These are phyloP conservation scores for Apeltes quadracus DNA, from an alignment of 2,113 vertebrate species.

Conservation along the genomic window DNA sequence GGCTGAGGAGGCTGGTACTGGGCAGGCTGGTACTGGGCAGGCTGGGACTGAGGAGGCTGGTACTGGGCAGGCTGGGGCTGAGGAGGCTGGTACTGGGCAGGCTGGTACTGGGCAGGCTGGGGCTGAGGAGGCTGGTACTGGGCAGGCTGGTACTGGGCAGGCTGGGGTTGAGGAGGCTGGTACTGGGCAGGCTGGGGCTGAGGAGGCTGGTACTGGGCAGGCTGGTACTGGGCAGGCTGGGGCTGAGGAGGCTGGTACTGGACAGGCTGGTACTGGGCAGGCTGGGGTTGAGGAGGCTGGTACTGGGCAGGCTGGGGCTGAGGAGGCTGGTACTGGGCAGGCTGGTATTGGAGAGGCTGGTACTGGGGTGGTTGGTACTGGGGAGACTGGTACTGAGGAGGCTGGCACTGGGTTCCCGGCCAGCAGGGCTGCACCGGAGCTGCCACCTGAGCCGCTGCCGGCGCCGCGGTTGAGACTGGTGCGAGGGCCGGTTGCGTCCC, in stretches of 20 bases:
- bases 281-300: slow-evolving; percentile 38
- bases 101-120: no score
- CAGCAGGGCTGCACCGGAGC: slow-evolving; percentile 54
- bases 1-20: not conserved
- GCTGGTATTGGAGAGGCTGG: slow-evolving; percentile 39
- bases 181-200: slow-evolving; percentile 46
- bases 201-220: slow-evolving; percentile 17
- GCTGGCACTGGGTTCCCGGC: slow-evolving; percentile 59
- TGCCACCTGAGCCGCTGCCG: slow-evolving; percentile 21
- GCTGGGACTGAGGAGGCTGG: not conserved
- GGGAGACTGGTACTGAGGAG: not conserved
- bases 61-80: no score
- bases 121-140: not conserved
- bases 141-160: slow-evolving; percentile 20
- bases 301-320: slow-evolving; percentile 38
- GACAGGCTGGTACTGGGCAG: slow-evolving; percentile 28
- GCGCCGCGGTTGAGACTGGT: slow-evolving; percentile 12
- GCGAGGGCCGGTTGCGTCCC: slow-evolving; percentile 35
- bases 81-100: no score
- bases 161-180: slow-evolving; percentile 21
- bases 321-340: slow-evolving; percentile 29
- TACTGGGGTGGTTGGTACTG: slow-evolving; percentile 29
- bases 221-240: slow-evolving; percentile 17
- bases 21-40: no score
- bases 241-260: slow-evolving; percentile 54